These are phyloP conservation scores for Colostygia pectinataria DNA, from an alignment of 2,888 invertebrate species.

Conservation along the genomic window DNA sequence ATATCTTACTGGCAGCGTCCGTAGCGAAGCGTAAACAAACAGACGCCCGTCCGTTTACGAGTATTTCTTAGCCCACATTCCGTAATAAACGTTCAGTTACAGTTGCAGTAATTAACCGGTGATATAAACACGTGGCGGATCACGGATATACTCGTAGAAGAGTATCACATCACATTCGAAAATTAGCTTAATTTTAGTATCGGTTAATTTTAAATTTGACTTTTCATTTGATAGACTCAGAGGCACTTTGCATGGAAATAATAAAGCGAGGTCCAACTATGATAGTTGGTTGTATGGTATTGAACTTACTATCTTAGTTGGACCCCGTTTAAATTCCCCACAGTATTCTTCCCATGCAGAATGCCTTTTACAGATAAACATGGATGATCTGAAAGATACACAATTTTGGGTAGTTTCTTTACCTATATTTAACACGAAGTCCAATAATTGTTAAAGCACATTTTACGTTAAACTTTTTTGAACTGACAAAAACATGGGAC, in stretches of 20 bases:
- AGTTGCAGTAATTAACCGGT: constrained; percentile 39
- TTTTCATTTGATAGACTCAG: constrained; percentile 31
- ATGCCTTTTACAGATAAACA: too few species aligned
- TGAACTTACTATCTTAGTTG: too few species aligned
- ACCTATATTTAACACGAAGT: too few species aligned
- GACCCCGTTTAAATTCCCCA: too few species aligned
- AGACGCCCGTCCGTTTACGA: constrained; percentile 37
- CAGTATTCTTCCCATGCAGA: too few species aligned
- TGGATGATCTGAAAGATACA: too few species aligned
- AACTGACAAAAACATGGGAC: constrained; percentile 19
- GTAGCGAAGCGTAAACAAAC: constrained; percentile 32
- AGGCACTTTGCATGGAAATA: too few species aligned
- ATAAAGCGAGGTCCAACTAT: too few species aligned
- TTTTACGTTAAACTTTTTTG: neutral
- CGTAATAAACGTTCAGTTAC: constrained; percentile 43
- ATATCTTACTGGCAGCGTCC: constrained; percentile 37
- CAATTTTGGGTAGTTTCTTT: too few species aligned
- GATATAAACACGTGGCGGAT: constrained; percentile 19
- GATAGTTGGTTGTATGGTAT: too few species aligned
- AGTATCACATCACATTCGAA: neutral
- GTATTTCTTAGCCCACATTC: constrained; percentile 44
- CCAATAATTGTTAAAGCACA: constrained; percentile 16
- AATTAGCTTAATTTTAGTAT: constrained; percentile 1
- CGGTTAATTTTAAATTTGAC: constrained; percentile 1
- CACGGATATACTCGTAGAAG: constrained; percentile 1